phyloP scores from a whole-genome alignment of 2,113 vertebrate species.

The Oryzias javanicus region DNA sequence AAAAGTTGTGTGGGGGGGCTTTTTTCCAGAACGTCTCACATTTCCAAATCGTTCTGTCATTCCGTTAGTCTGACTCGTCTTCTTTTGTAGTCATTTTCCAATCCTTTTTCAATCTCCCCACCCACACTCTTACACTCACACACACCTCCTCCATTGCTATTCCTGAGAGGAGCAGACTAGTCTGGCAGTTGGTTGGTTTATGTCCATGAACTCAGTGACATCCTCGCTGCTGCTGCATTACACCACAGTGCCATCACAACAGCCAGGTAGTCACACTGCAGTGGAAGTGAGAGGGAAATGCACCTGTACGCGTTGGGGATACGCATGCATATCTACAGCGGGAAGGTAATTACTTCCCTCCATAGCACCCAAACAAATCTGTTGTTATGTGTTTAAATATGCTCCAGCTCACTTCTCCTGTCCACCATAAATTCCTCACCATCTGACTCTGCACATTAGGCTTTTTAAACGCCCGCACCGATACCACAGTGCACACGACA shows the following conservation, averaged over 20 bases:
- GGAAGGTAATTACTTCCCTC: neutral
- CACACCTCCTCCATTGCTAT: slow-evolving; percentile 65
- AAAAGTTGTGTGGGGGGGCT: too few species aligned
- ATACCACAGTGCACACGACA: slow-evolving; percentile 67
- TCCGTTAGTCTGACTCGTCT: slow-evolving; percentile 19
- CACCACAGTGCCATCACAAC: slow-evolving; percentile 48
- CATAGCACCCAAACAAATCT: neutral
- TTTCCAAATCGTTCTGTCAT: too few species aligned
- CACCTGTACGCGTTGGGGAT: slow-evolving; percentile 8
- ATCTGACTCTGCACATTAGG: slow-evolving; percentile 35
- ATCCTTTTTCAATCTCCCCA: slow-evolving; percentile 28
- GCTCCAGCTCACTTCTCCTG: slow-evolving; percentile 15
- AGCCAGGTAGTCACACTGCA: slow-evolving; percentile 48
- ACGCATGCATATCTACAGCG: slow-evolving; percentile 9
- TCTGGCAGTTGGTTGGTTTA: slow-evolving; percentile 67
- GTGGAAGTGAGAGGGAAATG: slow-evolving; percentile 10
- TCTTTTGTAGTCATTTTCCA: slow-evolving; percentile 25
- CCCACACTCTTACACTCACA: slow-evolving; percentile 27
- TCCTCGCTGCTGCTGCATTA: slow-evolving; percentile 57
- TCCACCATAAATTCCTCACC: slow-evolving; percentile 17
- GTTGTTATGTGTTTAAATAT: slow-evolving; percentile 9
- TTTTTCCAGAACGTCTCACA: too few species aligned
- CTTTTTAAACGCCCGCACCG: slow-evolving; percentile 62
- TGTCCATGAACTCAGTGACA: slow-evolving; percentile 71
- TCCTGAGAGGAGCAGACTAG: slow-evolving; percentile 66